phyloP scores from a whole-genome alignment of 2,113 vertebrate genomes.

The Periophthalmus modestus region DNA sequence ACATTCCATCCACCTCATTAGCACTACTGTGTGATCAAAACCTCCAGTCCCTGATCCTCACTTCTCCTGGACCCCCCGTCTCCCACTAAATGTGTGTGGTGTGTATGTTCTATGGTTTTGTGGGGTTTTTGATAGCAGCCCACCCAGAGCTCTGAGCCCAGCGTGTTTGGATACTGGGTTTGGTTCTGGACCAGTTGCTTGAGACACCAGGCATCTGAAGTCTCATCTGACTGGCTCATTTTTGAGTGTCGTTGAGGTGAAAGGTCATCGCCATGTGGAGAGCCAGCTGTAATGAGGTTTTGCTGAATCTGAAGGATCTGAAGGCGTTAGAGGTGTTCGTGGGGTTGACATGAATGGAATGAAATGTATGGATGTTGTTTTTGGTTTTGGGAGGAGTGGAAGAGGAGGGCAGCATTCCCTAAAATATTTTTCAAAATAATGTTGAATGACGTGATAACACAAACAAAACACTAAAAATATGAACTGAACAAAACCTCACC shows the following conservation, averaged over 20 bases:
- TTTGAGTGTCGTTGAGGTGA: constrained; percentile 28
- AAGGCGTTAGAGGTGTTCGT: constrained; percentile 60
- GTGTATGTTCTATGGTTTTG: constrained; percentile 29
- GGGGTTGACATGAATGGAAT: constrained; percentile 39
- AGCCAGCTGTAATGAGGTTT: constrained; percentile 9
- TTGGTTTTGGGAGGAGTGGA: constrained; percentile 28
- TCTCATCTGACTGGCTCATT: constrained; percentile 18
- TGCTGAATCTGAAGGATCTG: constrained; percentile 59
- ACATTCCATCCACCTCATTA: not conserved
- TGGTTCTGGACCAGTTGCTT: constrained; percentile 35
- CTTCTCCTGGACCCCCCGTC: constrained; percentile 15
- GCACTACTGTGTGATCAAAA: not conserved
- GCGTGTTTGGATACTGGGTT: constrained; percentile 42
- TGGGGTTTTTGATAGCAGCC: not conserved
- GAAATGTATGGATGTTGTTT: constrained; percentile 52
- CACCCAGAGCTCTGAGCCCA: constrained; percentile 10
- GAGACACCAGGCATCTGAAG: constrained; percentile 20
- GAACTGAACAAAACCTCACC: constrained; percentile 23
- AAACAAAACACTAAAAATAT: constrained; percentile 10
- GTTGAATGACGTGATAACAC: constrained; percentile 55
- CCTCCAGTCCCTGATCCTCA: not conserved
- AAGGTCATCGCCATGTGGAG: not conserved
- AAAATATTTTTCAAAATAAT: constrained; percentile 41
- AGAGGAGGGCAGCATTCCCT: constrained; percentile 62
- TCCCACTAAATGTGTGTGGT: not conserved